Base-by-base conservation (phyloP, 2,888 invertebrate genomes). In the Ommatoiulus sabulosus region DNA sequence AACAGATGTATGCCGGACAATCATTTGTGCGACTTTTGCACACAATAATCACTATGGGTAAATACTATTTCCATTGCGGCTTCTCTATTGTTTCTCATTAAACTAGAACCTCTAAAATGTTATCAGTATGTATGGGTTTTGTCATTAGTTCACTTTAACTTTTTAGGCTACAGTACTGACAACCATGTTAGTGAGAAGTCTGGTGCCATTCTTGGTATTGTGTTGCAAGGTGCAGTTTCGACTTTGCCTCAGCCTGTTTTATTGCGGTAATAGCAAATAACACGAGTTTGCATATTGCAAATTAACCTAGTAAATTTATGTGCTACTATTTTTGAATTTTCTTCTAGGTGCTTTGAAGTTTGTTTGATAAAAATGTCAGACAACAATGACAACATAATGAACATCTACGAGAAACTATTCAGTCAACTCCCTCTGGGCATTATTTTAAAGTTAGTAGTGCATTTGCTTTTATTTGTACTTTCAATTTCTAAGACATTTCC, bases 291-390 rank as follows among this genome's bases (percentile, higher is more conserved):
- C 20, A 10, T 5, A 44, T 20, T 80, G 17, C 0, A 35, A n/a
- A 24, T 46, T 87, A 72, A 43, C 72, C 24, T 20, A 48, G 43
- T 85, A 85, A 44, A 3, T 85, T n/a, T 1, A 84, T 35, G 24
- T 24, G 1, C 10, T 24, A 24, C 72, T 24, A 72, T 12, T 24
- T 24, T 24, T 24, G 24, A 17, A 63, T 86, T 87, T 84, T 57
- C 46, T 86, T 89, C 89, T 89, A 92, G 92, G 86, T 92, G 92
- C 90, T 90, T 92, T 86, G 92, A 93, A 90, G 90, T 93, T 88
- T 92, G 93, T 91, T 90, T 92, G 84, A 91, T 92, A 84, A 91
- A 91, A 87, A 90, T 93, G 87, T 91, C 91, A 89, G 92, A 92
- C 88, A 90, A 90, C 86, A 90, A 92, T 87, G 89, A 89, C 57